Percentiles rank a stretch among this genome's conserved stretches.
Conservation (phyloP, 2,797 vertebrate species). For the Cyclopterus lumpus region DNA sequence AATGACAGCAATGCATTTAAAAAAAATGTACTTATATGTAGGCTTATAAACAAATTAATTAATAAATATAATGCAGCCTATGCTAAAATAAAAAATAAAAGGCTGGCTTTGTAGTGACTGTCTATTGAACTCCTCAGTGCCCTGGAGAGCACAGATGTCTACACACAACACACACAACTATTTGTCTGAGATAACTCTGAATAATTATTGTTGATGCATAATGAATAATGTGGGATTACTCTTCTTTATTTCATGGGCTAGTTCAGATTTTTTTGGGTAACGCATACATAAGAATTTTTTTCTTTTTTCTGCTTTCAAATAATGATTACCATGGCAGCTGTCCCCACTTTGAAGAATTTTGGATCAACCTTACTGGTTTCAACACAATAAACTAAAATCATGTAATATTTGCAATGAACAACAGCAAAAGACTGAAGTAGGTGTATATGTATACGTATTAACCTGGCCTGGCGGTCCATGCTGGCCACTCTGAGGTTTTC, state of each 20-base stretch:
- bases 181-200: not conserved
- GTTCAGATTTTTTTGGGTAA: not conserved
- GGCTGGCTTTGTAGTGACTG: not conserved
- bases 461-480: conserved; percentile 98
- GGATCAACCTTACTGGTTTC: not conserved
- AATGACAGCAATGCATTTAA: not conserved
- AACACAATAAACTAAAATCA: not conserved
- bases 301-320: no score
- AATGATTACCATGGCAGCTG: not conserved
- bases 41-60: not conserved
- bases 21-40: no score
- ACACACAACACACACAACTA: not conserved
- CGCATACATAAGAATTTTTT: not conserved
- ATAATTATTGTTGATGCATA: not conserved
- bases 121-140: not conserved
- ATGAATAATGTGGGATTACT: not conserved
- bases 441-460: not conserved
- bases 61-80: not conserved
- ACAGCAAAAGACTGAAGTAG: not conserved
- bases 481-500: conserved; percentile 93
- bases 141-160: not conserved
- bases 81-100: not conserved
- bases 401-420: not conserved
- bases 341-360: not conserved
- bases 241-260: not conserved